Evolutionary conservation across 2,113 vertebrate genomes (phyloP), one percentile per base, ranked within the genome.

Genomic region (Ia io): DNA sequence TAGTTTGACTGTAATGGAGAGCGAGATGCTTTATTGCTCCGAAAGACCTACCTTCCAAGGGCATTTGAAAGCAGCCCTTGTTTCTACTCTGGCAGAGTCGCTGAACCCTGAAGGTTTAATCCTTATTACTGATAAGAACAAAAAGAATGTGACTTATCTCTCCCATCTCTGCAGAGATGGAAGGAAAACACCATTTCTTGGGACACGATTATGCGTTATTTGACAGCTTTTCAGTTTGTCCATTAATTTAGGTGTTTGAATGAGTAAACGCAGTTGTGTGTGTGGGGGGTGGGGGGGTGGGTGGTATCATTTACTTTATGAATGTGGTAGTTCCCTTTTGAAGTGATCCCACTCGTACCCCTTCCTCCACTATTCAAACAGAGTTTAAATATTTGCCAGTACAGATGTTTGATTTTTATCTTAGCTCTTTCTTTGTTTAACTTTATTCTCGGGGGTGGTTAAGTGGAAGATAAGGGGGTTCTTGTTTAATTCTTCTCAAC

Each of bases 351-450:
- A 42, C 25, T 28, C 89, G 97, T 93, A 85, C n/a, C 74, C 85
- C 91, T 90, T 69, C 84, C 42, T 9, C 85, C 37, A 44, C 88
- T 96, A 95, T 97, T 63, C 79, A 98, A 95, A 94, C 96, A 93
- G 88, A 96, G 97, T 98, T 98, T 98, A 98, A 98, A 98, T 98
- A 98, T 98, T 98, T 98, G 98, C 98, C 96, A 95, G 91, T 89
- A 97, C 94, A 93, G 96, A 96, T 97, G 95, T 97, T 98, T 97
- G 96, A 96, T 3, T 98, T 98, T 98, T 98, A 98, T 98, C 97
- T 5, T 92, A 83, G 97, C 93, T 97, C 97, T 98, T 95, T 97
- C 98, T 97, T 95, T 98, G 97, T 98, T 98, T 98, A 95, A 94
- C 97, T 98, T 97, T 92, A 92, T 96, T 98, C 97, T 98, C 86